These are phyloP conservation scores for Dasysyrphus tricinctus DNA, from an alignment of 2,888 invertebrate genomes.

Conservation along the genomic window DNA sequence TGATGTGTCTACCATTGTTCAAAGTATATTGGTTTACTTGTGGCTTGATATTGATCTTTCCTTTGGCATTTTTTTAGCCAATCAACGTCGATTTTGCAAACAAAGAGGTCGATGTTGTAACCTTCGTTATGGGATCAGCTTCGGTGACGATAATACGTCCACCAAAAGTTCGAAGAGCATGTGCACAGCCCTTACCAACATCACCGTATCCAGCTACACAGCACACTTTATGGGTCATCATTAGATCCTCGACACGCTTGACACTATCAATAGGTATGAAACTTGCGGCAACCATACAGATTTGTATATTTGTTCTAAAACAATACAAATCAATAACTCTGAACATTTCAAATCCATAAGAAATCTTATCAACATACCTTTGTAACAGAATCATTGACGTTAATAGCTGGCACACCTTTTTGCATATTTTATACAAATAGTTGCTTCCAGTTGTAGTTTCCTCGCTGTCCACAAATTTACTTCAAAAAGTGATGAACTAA, in stretches of 20 bases:
- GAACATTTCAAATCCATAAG: neutral
- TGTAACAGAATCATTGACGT: slow-evolving; percentile 99
- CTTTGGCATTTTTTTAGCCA: slow-evolving; percentile 96
- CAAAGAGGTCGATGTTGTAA: slow-evolving; percentile 99
- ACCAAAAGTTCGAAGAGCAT: slow-evolving; percentile 97
- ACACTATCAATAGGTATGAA: slow-evolving; percentile 98
- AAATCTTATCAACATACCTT: slow-evolving; percentile 86
- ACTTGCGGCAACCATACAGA: slow-evolving; percentile 99
- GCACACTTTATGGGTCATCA: slow-evolving; percentile 99
- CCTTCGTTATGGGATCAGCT: slow-evolving; percentile 99
- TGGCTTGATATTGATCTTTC: slow-evolving; percentile 97
- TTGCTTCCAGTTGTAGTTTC: slow-evolving; percentile 99
- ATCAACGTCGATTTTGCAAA: slow-evolving; percentile 97
- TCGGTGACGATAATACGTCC: slow-evolving; percentile 98
- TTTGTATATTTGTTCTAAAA: slow-evolving; percentile 98
- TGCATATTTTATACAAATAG: slow-evolving; percentile 97
- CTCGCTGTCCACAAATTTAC: slow-evolving; percentile 94
- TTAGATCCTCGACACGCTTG: slow-evolving; percentile 99
- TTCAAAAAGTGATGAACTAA: slow-evolving; percentile 94
- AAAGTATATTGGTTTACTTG: slow-evolving; percentile 98
- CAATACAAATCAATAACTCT: slow-evolving; percentile 50
- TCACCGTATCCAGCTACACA: slow-evolving; percentile 99
- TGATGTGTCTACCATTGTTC: slow-evolving; percentile 94
- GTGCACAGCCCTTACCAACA: slow-evolving; percentile 99
- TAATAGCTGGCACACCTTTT: slow-evolving; percentile 96